A percentile compares a stretch with the other conserved stretches of the same genome.
These are phyloP conservation scores for Sinocyclocheilus anophthalmus DNA, from an alignment of 2,113 vertebrate species.

Conservation along the genomic window DNA sequence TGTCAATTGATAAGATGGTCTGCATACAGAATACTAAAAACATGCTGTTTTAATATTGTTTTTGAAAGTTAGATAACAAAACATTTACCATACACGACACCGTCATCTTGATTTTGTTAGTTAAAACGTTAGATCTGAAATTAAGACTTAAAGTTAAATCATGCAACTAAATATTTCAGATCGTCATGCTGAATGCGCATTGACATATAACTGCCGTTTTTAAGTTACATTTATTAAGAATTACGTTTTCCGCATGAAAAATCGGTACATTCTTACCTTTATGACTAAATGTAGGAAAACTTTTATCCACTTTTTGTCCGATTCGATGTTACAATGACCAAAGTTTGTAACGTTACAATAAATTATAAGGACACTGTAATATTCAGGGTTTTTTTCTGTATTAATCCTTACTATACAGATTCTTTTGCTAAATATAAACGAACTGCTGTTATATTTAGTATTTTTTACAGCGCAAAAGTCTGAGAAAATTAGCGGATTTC, in stretches of 20 bases:
- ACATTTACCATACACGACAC: neutral
- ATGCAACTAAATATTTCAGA: neutral
- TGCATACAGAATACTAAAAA: neutral
- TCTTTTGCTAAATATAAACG: neutral
- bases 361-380: neutral
- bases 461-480: neutral
- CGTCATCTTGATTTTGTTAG: neutral
- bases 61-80: neutral
- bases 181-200: neutral
- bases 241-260: neutral
- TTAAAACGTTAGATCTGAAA: neutral
- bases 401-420: neutral
- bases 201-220: neutral
- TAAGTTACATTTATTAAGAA: neutral
- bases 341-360: constrained; percentile 39
- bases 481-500: neutral
- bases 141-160: neutral
- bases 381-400: constrained; percentile 4
- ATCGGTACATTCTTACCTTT: constrained; percentile 34
- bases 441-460: neutral
- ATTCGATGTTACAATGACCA: constrained; percentile 26
- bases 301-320: neutral
- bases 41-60: neutral
- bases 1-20: neutral
- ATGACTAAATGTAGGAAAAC: constrained; percentile 8